Base-by-base conservation (phyloP, 2,888 invertebrate species). In the Lithosia quadra region DNA sequence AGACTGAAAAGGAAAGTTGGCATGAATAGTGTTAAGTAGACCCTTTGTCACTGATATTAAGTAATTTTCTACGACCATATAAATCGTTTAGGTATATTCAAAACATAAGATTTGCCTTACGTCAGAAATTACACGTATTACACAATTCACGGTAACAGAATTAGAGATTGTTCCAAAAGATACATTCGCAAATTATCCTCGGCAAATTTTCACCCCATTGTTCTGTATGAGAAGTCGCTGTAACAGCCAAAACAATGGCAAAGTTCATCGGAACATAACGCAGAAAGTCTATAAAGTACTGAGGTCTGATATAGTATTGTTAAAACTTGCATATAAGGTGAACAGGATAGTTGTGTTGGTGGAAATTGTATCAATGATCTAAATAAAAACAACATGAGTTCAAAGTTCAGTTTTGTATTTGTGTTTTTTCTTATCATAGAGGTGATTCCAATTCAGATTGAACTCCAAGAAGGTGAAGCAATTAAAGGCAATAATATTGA, bases 131-230 rank as follows among this genome's bases (percentile, higher is more conserved):
- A 91, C 88, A 84, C 82, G 88, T 91, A 76, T 82, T 75, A 82
- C 81, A 87, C 87, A 90, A 91, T 71, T 64, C 59, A 70, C 66
- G 72, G 78, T 81, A 81, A 81, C 81, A 79, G 66, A 86, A 88
- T 86, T 85, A 86, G 81, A 88, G 90, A 91, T 89, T 79, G 84
- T 88, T 90, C 89, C 86, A 86, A 88, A 85, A 89, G 90, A 90
- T 90, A 88, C 77, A 80, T 88, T 82, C 72, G 88, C 89, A 89
- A 92, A 93, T 92, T 91, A 90, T 89, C 86, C 86, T 79, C 87
- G 82, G 86, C 91, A 87, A 93, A 94, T 95, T 95, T 95, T 95
- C 95, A 93, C 94, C 91, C 89, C 84, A 94, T 94, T 94, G 94
- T 95, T 85, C 81, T 87, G 84, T 89, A 91, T 93, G 94, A 88